A percentile compares a stretch with the other conserved stretches of the same genome.
phyloP scores from a whole-genome alignment of 2,888 invertebrate species.

The Cotesia congregata region DNA sequence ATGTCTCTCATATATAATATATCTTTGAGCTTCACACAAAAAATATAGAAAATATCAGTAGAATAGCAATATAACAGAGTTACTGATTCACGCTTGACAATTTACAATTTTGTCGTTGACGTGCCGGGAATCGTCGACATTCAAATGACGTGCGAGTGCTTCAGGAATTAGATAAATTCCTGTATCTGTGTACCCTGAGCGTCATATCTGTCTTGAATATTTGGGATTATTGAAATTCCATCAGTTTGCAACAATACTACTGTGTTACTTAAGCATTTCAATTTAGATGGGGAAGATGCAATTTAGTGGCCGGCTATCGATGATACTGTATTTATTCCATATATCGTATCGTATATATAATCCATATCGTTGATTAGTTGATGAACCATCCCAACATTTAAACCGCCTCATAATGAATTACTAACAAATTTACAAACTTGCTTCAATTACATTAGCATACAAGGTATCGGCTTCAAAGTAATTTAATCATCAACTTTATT shows the following conservation, averaged over 20 bases:
- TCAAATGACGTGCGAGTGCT: constrained; percentile 30
- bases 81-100: constrained; percentile 7
- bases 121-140: constrained; percentile 33
- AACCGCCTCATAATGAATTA: constrained; percentile 44
- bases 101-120: constrained; percentile 26
- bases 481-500: constrained; percentile 41
- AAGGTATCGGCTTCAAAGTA: neutral
- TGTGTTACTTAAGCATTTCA: neutral
- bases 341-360: neutral
- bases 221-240: neutral
- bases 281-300: no score
- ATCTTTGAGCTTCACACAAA: no score
- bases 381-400: neutral
- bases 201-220: neutral
- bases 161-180: neutral
- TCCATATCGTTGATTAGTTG: neutral
- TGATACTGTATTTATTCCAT: no score
- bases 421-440: constrained; percentile 47
- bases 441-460: constrained; percentile 49
- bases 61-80: neutral
- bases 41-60: no score
- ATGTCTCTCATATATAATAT: no score
- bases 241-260: neutral
- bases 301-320: no score
- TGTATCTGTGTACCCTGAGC: neutral